Evolutionary conservation across 2,888 invertebrate genomes (phyloP), one percentile per base, ranked within the genome.

Genomic region (Cheilosia soror): DNA sequence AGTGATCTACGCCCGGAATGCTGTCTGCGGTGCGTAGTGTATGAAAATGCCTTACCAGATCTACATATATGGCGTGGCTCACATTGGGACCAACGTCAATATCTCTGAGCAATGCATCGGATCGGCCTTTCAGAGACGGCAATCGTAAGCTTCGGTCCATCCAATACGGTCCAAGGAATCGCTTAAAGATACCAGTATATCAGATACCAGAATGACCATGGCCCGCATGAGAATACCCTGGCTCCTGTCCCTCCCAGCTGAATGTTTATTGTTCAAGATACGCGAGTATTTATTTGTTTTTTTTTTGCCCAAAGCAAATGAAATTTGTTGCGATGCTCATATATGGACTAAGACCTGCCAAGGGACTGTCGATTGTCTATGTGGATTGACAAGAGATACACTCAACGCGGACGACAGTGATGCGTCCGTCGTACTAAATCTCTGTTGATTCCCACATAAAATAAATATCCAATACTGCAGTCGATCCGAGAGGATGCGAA

Each of bases 281-380:
- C 85, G 75, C 85, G 75, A 60, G 75, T 85, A 85, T 85, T 85
- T 85, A 81, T 85, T 85, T 85, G 76, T 81, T 81, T 33, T 69
- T 81, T 81, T 33, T 69, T 85, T 81, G 57, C 57, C 76, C 55
- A 42, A 76, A 69, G 69, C 76, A 81, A 85, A 85, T 77, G 62
- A 85, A 85, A 85, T 85, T 81, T 85, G 85, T 85, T 84, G 84
- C 60, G 75, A 85, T 85, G 85, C 81, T 81, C 81, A 81, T 85
- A 85, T 81, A 85, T 81, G 85, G 85, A 81, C 85, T 85, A 85
- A 81, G 80, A 81, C 81, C 85, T 81, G 85, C 85, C 85, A 85
- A 76, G 85, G 85, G 81, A 85, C 72, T 72, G 69, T 76, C 84
- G 85, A 85, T 85, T 80, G 80, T 81, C 85, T 62, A 71, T 55